Evolutionary conservation across 2,113 vertebrate species (phyloP).

Genomic region (Ramphastos sulfuratus): DNA sequence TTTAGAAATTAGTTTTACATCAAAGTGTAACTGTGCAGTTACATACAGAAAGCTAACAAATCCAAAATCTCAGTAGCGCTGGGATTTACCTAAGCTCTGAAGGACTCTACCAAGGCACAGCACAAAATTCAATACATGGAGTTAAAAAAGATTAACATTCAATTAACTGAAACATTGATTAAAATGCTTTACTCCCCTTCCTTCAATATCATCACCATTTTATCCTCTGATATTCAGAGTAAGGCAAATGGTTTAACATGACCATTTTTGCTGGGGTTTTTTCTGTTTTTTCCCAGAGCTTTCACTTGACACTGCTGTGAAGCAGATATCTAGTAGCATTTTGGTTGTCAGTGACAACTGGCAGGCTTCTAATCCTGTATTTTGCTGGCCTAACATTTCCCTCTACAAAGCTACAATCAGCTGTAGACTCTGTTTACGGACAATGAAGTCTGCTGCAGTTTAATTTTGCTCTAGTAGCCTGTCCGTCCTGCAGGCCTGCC

Average conservation of each 20-base stretch:
- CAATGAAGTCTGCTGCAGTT: neutral
- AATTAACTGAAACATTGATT: neutral
- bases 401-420: neutral
- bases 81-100: neutral
- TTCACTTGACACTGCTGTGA: neutral
- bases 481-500: neutral
- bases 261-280: neutral
- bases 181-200: neutral
- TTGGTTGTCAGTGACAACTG: neutral
- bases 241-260: neutral
- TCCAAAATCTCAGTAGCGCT: neutral
- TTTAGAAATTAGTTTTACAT: neutral
- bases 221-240: neutral
- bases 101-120: neutral
- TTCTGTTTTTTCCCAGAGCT: neutral
- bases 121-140: neutral
- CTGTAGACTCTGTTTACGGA: neutral
- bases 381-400: neutral
- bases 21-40: neutral
- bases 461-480: neutral
- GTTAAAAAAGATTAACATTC: neutral
- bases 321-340: neutral
- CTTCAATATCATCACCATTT: neutral
- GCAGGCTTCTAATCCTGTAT: neutral
- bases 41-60: neutral